phyloP scores from a whole-genome alignment of 1,140 invertebrate genomes.

The Semibalanus balanoides region DNA sequence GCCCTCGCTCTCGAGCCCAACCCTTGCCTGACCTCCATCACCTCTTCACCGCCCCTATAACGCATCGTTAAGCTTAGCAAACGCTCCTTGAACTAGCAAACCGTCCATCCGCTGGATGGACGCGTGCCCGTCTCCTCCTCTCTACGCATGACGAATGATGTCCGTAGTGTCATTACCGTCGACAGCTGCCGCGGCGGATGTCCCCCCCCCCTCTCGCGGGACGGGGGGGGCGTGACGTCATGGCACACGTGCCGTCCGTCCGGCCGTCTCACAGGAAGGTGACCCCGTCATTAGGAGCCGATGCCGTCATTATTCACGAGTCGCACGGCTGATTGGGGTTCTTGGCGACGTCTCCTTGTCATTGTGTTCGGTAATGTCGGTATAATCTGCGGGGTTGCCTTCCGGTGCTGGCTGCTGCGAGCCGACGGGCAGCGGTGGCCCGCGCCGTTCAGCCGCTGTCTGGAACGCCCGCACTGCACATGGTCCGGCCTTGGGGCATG shows the following conservation, averaged over 20 bases:
- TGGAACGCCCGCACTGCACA: neutral
- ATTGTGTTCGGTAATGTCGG: neutral
- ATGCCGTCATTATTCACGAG: neutral
- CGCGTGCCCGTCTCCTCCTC: too few species aligned
- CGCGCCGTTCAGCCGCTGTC: too few species aligned
- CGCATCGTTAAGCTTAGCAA: too few species aligned
- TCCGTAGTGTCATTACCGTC: neutral
- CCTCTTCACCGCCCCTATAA: too few species aligned
- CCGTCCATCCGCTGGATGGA: too few species aligned
- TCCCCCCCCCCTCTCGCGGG: too few species aligned
- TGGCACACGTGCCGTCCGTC: neutral
- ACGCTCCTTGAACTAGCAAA: too few species aligned
- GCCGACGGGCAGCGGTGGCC: too few species aligned
- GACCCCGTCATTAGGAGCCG: neutral
- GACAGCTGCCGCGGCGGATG: neutral
- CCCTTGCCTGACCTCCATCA: too few species aligned
- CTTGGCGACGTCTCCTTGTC: neutral
- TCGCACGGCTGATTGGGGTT: neutral
- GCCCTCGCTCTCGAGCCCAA: too few species aligned
- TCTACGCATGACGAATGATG: too few species aligned
- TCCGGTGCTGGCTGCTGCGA: neutral
- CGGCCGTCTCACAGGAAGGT: neutral
- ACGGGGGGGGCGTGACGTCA: neutral
- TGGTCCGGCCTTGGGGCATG: neutral
- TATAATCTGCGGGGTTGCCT: neutral